Conservation (phyloP, 1,140 invertebrate genomes). For the Sitophilus oryzae region DNA sequence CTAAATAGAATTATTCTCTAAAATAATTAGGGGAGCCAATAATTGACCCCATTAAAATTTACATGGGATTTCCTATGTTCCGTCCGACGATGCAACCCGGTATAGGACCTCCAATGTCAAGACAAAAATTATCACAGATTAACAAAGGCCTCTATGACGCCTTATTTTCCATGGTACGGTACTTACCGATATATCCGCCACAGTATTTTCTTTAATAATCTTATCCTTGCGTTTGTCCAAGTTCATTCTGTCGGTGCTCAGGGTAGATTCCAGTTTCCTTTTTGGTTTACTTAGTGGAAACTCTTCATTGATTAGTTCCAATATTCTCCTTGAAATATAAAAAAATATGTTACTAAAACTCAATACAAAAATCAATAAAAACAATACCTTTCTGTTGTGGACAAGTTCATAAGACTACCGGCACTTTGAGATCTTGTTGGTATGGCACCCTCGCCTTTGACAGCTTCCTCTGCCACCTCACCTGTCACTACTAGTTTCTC, state of each 20-base stretch:
- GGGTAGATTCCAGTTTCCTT: slow-evolving; percentile 62
- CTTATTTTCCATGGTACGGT: background rate
- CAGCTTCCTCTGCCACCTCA: slow-evolving; percentile 41
- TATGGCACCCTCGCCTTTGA: slow-evolving; percentile 33
- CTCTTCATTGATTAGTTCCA: slow-evolving; percentile 59
- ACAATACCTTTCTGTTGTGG: slow-evolving; percentile 40
- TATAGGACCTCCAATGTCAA: too few relatives aligned
- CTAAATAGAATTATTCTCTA: too few relatives aligned
- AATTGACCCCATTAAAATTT: too few relatives aligned
- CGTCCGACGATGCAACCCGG: too few relatives aligned
- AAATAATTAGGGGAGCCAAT: too few relatives aligned
- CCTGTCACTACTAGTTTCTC: slow-evolving; percentile 63
- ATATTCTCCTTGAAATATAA: slow-evolving; percentile 50
- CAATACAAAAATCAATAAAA: background rate
- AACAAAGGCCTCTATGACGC: background rate
- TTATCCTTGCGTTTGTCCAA: slow-evolving; percentile 53
- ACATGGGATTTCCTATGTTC: too few relatives aligned
- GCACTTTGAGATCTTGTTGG: slow-evolving; percentile 60
- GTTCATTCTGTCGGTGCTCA: slow-evolving; percentile 55
- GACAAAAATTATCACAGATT: background rate
- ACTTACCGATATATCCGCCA: slow-evolving; percentile 39
- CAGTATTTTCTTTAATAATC: slow-evolving; percentile 41
- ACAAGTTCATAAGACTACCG: slow-evolving; percentile 60
- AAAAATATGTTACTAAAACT: background rate
- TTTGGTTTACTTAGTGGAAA: slow-evolving; percentile 51